Percentiles rank a stretch among this genome's conserved stretches.
Conservation (phyloP, 2,113 vertebrate genomes). For the Pelecanus crispus region DNA sequence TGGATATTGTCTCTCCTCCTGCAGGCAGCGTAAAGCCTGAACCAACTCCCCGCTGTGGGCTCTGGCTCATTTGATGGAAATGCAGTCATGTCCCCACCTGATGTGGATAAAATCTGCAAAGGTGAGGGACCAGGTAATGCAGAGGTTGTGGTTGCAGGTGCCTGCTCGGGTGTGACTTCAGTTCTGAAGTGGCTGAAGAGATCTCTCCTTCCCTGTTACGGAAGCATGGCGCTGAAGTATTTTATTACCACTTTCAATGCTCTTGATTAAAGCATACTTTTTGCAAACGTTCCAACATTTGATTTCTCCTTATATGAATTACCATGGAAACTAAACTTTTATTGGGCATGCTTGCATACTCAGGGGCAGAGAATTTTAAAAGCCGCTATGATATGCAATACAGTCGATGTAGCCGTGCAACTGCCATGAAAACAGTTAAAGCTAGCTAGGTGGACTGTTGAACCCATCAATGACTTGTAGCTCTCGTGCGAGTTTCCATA, state of each 20-base stretch:
- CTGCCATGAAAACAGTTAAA: background rate
- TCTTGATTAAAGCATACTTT: background rate
- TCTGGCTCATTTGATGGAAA: background rate
- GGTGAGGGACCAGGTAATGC: background rate
- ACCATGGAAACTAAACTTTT: conserved; percentile 51
- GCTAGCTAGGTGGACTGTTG: background rate
- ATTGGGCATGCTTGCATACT: background rate
- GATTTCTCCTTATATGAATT: conserved; percentile 42
- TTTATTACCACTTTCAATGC: background rate
- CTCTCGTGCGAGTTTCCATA: background rate
- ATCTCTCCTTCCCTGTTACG: background rate
- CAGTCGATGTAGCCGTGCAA: background rate
- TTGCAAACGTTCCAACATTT: conserved; percentile 23
- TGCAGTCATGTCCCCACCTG: background rate
- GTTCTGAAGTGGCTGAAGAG: background rate
- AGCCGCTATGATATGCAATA: background rate
- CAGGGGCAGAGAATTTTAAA: background rate
- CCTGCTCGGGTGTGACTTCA: background rate
- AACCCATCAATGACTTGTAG: background rate
- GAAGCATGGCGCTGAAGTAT: background rate
- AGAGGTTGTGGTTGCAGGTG: background rate
- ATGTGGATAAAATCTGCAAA: background rate
- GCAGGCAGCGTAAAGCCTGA: background rate
- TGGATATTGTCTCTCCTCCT: background rate
- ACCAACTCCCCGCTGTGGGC: background rate